Conservation (phyloP, 2,888 invertebrate species). For the Augochlorella aurata region DNA sequence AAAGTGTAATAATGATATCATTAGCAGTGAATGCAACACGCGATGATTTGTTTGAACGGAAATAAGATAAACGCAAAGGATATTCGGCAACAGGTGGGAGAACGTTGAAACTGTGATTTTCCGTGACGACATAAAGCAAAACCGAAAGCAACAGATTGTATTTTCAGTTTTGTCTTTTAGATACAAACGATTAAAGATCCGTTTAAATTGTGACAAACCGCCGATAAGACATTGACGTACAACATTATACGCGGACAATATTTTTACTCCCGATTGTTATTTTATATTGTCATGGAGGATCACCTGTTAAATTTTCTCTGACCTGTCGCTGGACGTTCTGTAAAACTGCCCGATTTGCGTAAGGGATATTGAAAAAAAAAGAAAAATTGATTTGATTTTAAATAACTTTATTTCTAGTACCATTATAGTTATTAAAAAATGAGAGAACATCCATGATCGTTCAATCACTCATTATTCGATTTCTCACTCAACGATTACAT, state of each 20-base stretch:
- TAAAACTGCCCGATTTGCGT: background rate
- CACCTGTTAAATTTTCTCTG: background rate
- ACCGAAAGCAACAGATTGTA: background rate
- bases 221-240: no score
- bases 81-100: background rate
- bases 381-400: constrained; percentile 33
- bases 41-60: background rate
- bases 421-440: constrained; percentile 47
- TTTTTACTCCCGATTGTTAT: background rate
- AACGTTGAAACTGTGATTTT: background rate
- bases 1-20: background rate
- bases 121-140: background rate
- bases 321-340: background rate
- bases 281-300: background rate
- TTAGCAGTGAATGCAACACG: background rate
- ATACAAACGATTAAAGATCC: background rate
- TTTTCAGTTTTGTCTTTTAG: background rate
- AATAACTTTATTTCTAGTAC: constrained; percentile 55
- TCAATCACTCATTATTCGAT: constrained; percentile 44
- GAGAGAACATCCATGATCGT: constrained; percentile 48
- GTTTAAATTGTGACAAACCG: background rate
- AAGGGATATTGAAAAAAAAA: constrained; percentile 29
- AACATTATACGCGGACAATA: background rate
- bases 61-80: background rate
- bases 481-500: constrained; percentile 53